Evolutionary conservation across 1,140 invertebrate genomes (phyloP).

Genomic region (Mizuhopecten yessoensis): DNA sequence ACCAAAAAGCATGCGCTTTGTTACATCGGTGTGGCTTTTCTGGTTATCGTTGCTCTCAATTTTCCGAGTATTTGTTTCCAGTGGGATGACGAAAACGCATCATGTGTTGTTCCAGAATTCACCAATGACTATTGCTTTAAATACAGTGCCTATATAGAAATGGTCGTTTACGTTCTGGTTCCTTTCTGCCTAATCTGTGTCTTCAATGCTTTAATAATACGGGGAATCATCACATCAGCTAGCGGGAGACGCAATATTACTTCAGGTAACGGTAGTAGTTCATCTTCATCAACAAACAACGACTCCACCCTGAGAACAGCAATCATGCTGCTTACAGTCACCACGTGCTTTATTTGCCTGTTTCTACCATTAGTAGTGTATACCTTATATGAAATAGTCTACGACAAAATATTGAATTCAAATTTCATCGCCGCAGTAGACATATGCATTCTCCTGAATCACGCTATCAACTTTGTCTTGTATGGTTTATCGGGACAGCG

Average conservation of each 20-base stretch:
- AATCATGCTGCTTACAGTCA: not conserved
- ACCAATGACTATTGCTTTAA: slow-evolving; percentile 3
- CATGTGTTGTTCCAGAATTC: not conserved
- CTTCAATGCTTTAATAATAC: not conserved
- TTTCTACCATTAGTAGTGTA: not conserved
- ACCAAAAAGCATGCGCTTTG: not conserved
- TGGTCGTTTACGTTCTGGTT: not conserved
- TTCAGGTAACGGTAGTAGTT: not conserved
- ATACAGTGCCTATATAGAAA: not conserved
- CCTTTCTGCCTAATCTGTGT: not conserved
- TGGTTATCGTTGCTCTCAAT: not conserved
- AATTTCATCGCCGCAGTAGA: not conserved
- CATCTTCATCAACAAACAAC: not conserved
- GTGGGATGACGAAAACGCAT: not conserved
- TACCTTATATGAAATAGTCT: not conserved
- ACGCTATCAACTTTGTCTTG: not conserved
- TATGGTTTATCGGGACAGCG: not conserved
- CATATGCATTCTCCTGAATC: not conserved
- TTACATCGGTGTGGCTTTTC: not conserved
- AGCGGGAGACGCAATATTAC: not conserved
- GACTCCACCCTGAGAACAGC: not conserved
- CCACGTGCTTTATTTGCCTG: not conserved
- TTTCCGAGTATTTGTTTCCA: not conserved
- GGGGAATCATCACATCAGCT: not conserved
- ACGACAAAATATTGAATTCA: not conserved